Evolutionary conservation across 1,140 invertebrate species (phyloP).

Genomic region (Oreohelix idahoensis): DNA sequence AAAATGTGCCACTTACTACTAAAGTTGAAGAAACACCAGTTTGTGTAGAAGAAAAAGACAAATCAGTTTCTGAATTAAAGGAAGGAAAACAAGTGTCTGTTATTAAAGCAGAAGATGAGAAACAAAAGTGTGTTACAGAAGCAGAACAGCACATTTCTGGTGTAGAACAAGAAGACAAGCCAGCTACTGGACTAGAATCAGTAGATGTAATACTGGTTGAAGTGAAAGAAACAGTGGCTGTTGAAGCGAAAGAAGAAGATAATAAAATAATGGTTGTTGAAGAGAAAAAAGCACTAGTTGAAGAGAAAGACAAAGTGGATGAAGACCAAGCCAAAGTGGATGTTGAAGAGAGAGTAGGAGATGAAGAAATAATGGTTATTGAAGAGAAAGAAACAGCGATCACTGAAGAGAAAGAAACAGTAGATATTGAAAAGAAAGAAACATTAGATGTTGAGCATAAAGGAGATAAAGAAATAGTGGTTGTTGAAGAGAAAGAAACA

Average conservation of each 20-base stretch:
- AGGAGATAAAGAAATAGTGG: constrained; percentile 26
- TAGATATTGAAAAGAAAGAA: constrained; percentile 9
- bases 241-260: constrained; percentile 7
- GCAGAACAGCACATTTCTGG: not conserved
- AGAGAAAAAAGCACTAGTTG: too few relatives aligned
- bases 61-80: too few relatives aligned
- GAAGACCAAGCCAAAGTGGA: constrained; percentile 32
- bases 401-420: not conserved
- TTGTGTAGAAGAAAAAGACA: not conserved
- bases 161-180: constrained; percentile 19
- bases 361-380: not conserved
- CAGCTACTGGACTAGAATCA: constrained; percentile 16
- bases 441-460: constrained; percentile 41
- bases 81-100: too few relatives aligned
- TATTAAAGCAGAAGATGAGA: constrained; percentile 32
- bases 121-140: constrained; percentile 32
- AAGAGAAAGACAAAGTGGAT: too few relatives aligned
- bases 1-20: not conserved
- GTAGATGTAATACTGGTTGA: constrained; percentile 24
- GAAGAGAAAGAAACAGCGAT: constrained; percentile 23
- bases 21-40: not conserved
- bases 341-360: not conserved
- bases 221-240: constrained; percentile 24
- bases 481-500: not conserved
- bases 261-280: too few relatives aligned